phyloP scores from a whole-genome alignment of 1,140 invertebrate species.

The Drosophila orosa region DNA sequence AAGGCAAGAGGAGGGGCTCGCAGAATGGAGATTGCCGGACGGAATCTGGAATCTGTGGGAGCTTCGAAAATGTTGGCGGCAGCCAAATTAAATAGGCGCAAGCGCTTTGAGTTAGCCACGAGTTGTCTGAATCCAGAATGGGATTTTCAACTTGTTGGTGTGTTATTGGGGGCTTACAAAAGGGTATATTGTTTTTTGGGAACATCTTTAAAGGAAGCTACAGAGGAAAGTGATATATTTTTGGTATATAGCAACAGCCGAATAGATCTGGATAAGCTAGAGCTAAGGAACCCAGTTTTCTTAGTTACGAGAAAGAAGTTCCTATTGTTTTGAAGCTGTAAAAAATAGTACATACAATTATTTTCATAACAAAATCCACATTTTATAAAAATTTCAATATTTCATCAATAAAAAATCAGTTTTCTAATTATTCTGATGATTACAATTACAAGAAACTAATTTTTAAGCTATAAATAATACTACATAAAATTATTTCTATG shows the following conservation, averaged over 20 bases:
- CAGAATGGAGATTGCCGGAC: slow-evolving; percentile 23
- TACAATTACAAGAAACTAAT: too few relatives aligned
- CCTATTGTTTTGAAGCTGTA: too few relatives aligned
- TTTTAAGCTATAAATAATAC: too few relatives aligned
- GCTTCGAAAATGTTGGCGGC: slow-evolving; percentile 67
- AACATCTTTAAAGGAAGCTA: background rate
- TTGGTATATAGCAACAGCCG: too few relatives aligned
- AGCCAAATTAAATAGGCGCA: slow-evolving; percentile 81
- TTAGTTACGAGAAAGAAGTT: too few relatives aligned
- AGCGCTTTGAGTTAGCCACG: slow-evolving; percentile 76
- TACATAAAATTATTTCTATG: too few relatives aligned
- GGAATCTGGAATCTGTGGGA: slow-evolving; percentile 75
- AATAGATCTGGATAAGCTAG: background rate
- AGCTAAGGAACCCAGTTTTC: too few relatives aligned
- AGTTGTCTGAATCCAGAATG: slow-evolving; percentile 60
- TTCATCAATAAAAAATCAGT: too few relatives aligned
- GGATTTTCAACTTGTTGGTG: slow-evolving; percentile 30
- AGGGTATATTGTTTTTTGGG: slow-evolving; percentile 6
- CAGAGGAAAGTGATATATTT: background rate
- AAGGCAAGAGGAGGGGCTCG: slow-evolving; percentile 29
- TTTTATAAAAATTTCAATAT: too few relatives aligned
- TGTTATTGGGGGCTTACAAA: background rate
- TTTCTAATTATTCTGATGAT: too few relatives aligned
- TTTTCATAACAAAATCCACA: too few relatives aligned
- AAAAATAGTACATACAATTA: too few relatives aligned